These are phyloP conservation scores for Xerus inauris DNA, from an alignment of 2,113 vertebrate species.

Conservation along the genomic window DNA sequence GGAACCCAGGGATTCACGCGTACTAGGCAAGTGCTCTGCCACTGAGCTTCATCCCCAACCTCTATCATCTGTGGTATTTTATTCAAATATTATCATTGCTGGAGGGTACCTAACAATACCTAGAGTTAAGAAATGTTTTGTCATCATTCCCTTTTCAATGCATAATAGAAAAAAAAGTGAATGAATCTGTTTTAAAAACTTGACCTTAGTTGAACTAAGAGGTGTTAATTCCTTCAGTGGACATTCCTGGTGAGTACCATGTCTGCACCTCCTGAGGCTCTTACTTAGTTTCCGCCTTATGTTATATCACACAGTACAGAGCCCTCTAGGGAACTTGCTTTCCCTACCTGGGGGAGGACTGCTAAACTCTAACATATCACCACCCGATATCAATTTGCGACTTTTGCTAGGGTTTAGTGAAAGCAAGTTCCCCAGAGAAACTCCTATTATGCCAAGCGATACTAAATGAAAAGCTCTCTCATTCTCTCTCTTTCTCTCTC, in stretches of 20 bases:
- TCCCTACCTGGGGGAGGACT: not conserved
- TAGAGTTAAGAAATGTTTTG: not conserved
- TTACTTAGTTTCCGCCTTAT: not conserved
- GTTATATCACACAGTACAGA: not conserved
- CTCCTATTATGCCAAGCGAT: not conserved
- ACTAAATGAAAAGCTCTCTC: constrained; percentile 53
- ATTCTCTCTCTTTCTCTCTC: not conserved
- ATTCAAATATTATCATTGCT: not conserved
- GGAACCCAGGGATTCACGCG: not conserved
- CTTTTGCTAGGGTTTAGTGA: constrained; percentile 63
- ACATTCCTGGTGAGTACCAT: not conserved
- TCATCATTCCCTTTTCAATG: not conserved
- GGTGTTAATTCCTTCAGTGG: not conserved
- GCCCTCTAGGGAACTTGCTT: constrained; percentile 20
- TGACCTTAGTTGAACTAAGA: not conserved
- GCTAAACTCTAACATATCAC: constrained; percentile 27
- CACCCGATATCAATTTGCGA: constrained; percentile 51
- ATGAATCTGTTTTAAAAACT: not conserved
- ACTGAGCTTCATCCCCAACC: not conserved
- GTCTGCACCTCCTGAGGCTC: not conserved
- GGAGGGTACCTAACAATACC: not conserved
- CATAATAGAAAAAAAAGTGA: not conserved
- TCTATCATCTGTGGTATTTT: not conserved
- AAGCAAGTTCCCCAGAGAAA: constrained; percentile 34
- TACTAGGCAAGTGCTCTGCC: not conserved